These are phyloP conservation scores for Drosophila pallidifrons DNA, from an alignment of 1,140 invertebrate species.

Conservation along the genomic window DNA sequence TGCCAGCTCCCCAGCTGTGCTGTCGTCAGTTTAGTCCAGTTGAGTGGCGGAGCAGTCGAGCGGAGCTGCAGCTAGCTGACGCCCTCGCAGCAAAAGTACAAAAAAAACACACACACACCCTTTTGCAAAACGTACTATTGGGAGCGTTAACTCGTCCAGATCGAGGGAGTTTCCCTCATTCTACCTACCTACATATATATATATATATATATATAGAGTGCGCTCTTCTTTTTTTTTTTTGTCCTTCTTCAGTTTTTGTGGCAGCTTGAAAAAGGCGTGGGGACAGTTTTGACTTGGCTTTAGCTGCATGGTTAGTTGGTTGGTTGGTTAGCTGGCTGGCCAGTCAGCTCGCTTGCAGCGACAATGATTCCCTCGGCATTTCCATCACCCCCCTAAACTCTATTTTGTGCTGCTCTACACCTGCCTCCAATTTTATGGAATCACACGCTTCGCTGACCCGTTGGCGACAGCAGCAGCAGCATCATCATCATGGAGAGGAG, in stretches of 20 bases:
- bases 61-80: conserved; percentile 12
- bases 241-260: conserved; percentile 16
- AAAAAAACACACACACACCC: conserved; percentile 5
- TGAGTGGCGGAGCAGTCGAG: conserved; percentile 64
- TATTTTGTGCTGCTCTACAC: not conserved
- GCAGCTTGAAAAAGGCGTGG: conserved; percentile 15
- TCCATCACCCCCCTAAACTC: not conserved
- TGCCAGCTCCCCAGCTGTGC: conserved; percentile 54
- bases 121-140: conserved; percentile 59
- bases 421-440: conserved; percentile 72
- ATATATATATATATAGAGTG: too few species aligned
- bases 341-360: conserved; percentile 52
- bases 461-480: conserved; percentile 36
- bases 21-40: conserved; percentile 72
- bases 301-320: conserved; percentile 55
- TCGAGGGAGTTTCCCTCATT: not conserved
- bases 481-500: not conserved
- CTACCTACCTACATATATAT: not conserved
- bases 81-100: not conserved
- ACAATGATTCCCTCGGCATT: conserved; percentile 56
- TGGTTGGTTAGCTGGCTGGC: conserved; percentile 17
- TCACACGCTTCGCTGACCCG: conserved; percentile 70
- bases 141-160: conserved; percentile 65
- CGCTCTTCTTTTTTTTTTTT: conserved; percentile 20
- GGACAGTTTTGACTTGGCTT: conserved; percentile 53